phyloP scores from a whole-genome alignment of 2,113 vertebrate genomes.

The Phycodurus eques region DNA sequence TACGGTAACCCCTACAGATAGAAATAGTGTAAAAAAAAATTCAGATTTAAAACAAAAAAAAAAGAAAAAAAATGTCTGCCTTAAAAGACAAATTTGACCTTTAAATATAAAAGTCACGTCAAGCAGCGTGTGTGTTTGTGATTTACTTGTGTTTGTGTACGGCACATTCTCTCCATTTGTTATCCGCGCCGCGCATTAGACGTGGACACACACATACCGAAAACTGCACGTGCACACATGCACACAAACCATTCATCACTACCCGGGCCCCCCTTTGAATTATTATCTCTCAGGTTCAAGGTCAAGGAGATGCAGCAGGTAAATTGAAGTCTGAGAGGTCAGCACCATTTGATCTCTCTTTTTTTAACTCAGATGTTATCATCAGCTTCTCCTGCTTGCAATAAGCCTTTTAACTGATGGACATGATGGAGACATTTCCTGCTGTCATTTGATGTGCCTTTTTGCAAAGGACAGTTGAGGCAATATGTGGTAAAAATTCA shows the following conservation, averaged over 20 bases:
- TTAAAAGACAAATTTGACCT: background rate
- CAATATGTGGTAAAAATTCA: background rate
- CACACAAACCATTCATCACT: slow-evolving; percentile 97
- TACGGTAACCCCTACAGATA: too few relatives aligned
- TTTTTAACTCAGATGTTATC: slow-evolving; percentile 61
- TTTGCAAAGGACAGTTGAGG: background rate
- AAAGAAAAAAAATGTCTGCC: background rate
- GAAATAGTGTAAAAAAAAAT: too few relatives aligned
- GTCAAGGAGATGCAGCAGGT: slow-evolving; percentile 92
- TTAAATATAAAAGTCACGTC: slow-evolving; percentile 6
- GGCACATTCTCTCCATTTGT: slow-evolving; percentile 73
- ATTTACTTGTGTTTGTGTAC: slow-evolving; percentile 62
- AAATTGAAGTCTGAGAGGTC: slow-evolving; percentile 96
- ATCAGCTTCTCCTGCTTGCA: background rate
- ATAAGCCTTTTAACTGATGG: slow-evolving; percentile 34
- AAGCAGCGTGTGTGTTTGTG: slow-evolving; percentile 13
- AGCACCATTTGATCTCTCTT: slow-evolving; percentile 90
- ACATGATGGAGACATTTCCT: slow-evolving; percentile 39
- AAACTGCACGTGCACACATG: slow-evolving; percentile 53
- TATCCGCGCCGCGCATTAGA: slow-evolving; percentile 33
- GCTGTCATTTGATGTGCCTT: slow-evolving; percentile 5
- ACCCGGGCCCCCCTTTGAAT: slow-evolving; percentile 84
- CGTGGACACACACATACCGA: slow-evolving; percentile 10
- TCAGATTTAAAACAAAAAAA: too few relatives aligned
- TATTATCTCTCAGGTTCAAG: slow-evolving; percentile 94